Base-by-base conservation (phyloP, 2,113 vertebrate genomes). In the Octodon degus region DNA sequence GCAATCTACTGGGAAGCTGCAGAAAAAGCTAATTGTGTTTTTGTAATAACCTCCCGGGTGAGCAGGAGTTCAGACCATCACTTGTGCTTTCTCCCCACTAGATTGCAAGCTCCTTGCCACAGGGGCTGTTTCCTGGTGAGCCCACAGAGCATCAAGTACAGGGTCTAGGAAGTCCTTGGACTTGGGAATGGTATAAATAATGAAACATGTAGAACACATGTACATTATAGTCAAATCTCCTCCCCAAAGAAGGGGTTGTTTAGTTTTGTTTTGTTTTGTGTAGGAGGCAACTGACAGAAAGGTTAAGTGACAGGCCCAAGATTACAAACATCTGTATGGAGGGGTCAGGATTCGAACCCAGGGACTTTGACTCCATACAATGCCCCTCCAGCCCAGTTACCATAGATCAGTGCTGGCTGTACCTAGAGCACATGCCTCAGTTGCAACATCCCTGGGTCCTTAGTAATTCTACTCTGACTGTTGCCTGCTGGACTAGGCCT, bases 21-120 rank as follows among this genome's bases (percentile, higher is more conserved):
- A n/a, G 91, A 88, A 89, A 89, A 96, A 97, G 80, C 68, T 10
- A 89, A 84, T 67, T 85, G 91, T 92, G 82, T 96, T 94, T 86
- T 32, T 25, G 55, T 37, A 80, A 7, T n/a, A 55, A 79, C 83
- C 74, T 91, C 58, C 89, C 0, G 34, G 83, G 86, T 94, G 68
- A 92, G 63, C 58, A 10, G 60, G 87, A 94, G 90, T 94, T 93
- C 93, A 94, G 50, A 34, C 34, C 11, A 19, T 7, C 63, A 53
- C 0, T 0, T 9, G 37, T 12, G 17, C 68, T 4, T 34, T 32
- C 58, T 30, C 37, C n/a, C 50, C 65, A 24, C 60, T 40, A 83
- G 70, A 67, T 24, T 53, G n/a, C 67, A 37, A 88, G 83, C 60
- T 83, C 7, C 77, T 50, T n/a, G 86, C 0, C 5, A 3, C 55